Percentiles rank a stretch among this genome's conserved stretches.
These are phyloP conservation scores for Raja brachyura DNA, from an alignment of 2,113 vertebrate genomes.

Conservation along the genomic window DNA sequence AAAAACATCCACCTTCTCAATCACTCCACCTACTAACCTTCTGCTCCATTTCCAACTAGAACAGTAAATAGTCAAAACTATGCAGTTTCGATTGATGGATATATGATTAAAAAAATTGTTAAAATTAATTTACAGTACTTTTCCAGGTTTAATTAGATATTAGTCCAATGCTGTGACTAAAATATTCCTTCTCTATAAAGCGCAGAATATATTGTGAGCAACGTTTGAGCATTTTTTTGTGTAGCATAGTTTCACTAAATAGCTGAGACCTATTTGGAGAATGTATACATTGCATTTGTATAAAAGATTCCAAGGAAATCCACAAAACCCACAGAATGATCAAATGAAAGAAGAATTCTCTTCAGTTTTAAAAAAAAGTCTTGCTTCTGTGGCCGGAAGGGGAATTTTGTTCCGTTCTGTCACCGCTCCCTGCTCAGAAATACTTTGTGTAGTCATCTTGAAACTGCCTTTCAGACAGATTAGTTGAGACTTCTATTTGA, in stretches of 20 bases:
- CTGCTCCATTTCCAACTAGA: no score
- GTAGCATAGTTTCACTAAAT: not conserved
- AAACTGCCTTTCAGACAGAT: not conserved
- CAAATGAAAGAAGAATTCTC: not conserved
- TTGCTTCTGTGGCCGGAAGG: not conserved
- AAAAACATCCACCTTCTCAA: no score
- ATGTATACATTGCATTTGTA: not conserved
- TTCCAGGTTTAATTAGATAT: not conserved
- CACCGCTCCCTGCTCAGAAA: not conserved
- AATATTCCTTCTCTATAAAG: not conserved
- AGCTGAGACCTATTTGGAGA: not conserved
- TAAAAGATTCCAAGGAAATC: not conserved
- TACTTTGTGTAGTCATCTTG: not conserved
- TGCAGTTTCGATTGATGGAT: not conserved
- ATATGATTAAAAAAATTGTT: not conserved
- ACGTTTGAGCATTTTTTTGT: not conserved
- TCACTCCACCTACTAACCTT: no score
- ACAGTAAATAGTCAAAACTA: not conserved
- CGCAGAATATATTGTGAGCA: not conserved
- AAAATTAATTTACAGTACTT: not conserved
- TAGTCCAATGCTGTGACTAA: not conserved
- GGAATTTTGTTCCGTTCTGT: slow-evolving; percentile 8
- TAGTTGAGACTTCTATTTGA: not conserved
- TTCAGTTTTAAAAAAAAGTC: not conserved
- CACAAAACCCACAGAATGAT: not conserved